A percentile compares a stretch with the other conserved stretches of the same genome.
Evolutionary conservation across 2,113 vertebrate species (phyloP).

Genomic region (Scalopus aquaticus): DNA sequence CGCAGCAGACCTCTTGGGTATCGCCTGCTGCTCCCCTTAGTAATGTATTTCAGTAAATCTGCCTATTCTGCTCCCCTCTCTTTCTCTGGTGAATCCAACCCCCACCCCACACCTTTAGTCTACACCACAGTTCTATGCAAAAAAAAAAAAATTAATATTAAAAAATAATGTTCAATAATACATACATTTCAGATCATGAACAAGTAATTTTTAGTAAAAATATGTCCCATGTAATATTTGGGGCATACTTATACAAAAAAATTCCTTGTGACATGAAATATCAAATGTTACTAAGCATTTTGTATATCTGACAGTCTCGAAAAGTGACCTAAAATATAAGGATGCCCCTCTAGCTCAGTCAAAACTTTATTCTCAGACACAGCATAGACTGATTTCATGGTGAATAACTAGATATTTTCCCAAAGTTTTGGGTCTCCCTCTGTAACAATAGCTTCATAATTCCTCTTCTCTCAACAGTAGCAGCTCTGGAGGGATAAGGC

Average conservation of each 20-base stretch:
- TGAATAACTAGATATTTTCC: background rate
- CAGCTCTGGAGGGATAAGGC: background rate
- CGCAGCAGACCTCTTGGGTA: too few relatives aligned
- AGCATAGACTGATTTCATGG: background rate
- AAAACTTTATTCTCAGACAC: background rate
- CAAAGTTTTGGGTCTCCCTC: background rate
- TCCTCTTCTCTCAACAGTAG: background rate
- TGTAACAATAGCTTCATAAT: background rate
- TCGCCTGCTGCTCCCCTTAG: too few relatives aligned
- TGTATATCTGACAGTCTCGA: background rate
- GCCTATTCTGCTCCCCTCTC: too few relatives aligned
- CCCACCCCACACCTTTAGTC: too few relatives aligned
- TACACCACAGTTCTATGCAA: too few relatives aligned
- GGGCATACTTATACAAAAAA: background rate
- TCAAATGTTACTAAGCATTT: conserved; percentile 19
- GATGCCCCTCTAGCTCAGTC: background rate
- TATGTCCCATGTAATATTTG: background rate
- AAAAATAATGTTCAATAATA: conserved; percentile 10
- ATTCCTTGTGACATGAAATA: background rate
- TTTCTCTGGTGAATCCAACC: too few relatives aligned
- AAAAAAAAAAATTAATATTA: background rate
- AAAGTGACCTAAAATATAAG: conserved; percentile 23
- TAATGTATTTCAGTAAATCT: too few relatives aligned
- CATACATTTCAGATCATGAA: conserved; percentile 42
- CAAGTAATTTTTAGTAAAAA: conserved; percentile 33